phyloP scores from a whole-genome alignment of 2,797 vertebrate species.

The Spondyliosoma cantharus region DNA sequence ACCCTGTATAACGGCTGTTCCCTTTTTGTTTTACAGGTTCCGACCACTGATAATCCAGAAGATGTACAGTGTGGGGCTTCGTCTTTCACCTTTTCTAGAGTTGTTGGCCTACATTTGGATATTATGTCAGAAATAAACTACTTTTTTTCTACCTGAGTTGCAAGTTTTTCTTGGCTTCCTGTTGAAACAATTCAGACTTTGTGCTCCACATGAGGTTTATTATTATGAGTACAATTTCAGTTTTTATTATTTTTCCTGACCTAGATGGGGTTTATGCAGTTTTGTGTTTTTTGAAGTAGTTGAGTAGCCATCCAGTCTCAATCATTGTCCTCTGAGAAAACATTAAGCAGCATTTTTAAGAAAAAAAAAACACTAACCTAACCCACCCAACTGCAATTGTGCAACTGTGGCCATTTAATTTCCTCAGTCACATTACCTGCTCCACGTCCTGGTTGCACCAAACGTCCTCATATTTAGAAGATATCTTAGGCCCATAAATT shows the following conservation, averaged over 20 bases:
- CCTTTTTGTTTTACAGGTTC: conserved; percentile 69
- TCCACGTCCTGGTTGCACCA: background rate
- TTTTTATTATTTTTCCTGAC: conserved; percentile 10
- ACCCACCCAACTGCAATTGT: background rate
- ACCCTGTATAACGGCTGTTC: conserved; percentile 22
- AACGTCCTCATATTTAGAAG: too few species aligned
- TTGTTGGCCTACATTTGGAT: conserved; percentile 33
- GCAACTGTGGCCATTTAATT: background rate
- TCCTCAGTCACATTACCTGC: background rate
- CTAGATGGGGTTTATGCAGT: background rate
- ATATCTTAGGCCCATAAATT: too few species aligned
- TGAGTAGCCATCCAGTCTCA: background rate
- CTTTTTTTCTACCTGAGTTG: conserved; percentile 32
- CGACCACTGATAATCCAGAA: conserved; percentile 23
- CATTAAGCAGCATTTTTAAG: background rate
- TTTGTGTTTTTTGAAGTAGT: background rate
- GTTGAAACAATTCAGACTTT: background rate
- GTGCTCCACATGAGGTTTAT: background rate
- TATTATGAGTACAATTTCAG: conserved; percentile 7
- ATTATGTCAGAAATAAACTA: conserved; percentile 63
- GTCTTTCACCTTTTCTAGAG: conserved; percentile 20
- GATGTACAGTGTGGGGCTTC: conserved; percentile 34
- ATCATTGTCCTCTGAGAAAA: background rate
- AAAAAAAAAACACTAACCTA: too few species aligned
- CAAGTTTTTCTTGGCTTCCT: conserved; percentile 5